Conservation (phyloP, 2,888 invertebrate genomes). For the Nomada ruficornis region DNA sequence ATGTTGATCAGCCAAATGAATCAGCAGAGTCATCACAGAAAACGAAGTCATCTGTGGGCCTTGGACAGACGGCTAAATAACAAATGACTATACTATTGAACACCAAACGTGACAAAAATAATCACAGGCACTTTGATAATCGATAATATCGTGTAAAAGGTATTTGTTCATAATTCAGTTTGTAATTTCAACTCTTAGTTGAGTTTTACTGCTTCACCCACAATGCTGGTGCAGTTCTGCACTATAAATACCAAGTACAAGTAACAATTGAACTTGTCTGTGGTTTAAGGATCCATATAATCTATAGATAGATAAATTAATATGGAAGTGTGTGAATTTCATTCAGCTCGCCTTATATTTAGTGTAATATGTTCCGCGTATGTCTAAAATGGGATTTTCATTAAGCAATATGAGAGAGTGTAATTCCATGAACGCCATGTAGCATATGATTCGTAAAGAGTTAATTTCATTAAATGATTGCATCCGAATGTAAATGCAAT, state of each 20-base stretch:
- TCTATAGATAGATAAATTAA: slow-evolving; percentile 19
- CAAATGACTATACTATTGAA: slow-evolving; percentile 75
- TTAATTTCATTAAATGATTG: slow-evolving; percentile 37
- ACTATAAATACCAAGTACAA: slow-evolving; percentile 39
- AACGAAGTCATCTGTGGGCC: slow-evolving; percentile 76
- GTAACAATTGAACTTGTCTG: slow-evolving; percentile 28
- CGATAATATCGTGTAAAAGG: slow-evolving; percentile 61
- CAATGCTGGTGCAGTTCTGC: slow-evolving; percentile 28
- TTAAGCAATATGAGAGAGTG: slow-evolving; percentile 25
- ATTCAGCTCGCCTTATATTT: slow-evolving; percentile 43
- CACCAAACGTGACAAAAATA: slow-evolving; percentile 67
- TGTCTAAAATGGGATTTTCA: slow-evolving; percentile 36
- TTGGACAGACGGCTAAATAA: slow-evolving; percentile 81
- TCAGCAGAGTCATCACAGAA: slow-evolving; percentile 81
- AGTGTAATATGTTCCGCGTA: slow-evolving; percentile 38
- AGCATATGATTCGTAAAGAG: slow-evolving; percentile 6
- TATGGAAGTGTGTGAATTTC: slow-evolving; percentile 33
- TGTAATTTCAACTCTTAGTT: slow-evolving; percentile 19
- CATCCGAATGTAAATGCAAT: slow-evolving; percentile 33
- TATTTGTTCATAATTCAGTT: slow-evolving; percentile 57
- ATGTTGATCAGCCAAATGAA: slow-evolving; percentile 80
- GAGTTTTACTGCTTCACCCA: slow-evolving; percentile 26
- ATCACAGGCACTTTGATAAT: slow-evolving; percentile 65
- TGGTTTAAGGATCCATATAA: slow-evolving; percentile 29
- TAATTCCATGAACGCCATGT: slow-evolving; percentile 35